Evolutionary conservation across 2,797 vertebrate species (phyloP), one percentile per base, ranked within the genome.

Genomic region (Sebastes hubbsi): DNA sequence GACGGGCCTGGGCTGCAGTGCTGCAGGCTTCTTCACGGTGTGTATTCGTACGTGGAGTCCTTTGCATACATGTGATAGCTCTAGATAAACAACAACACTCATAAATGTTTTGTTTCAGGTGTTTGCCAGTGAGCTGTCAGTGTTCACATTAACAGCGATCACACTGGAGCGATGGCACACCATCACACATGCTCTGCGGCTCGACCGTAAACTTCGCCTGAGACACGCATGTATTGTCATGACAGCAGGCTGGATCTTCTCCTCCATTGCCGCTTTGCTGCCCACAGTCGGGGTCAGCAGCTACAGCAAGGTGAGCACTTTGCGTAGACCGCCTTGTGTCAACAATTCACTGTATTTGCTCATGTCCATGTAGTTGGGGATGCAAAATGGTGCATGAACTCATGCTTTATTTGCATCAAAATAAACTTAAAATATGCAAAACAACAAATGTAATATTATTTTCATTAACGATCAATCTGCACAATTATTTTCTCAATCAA

Each of bases 151-250:
- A 77, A 99, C 97, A 0, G 96, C 94, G 25, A 98, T 99, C 93
- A 98, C 99, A 0, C 81, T 99, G 83, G 99, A 99, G 81, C 97
- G 99, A 42, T 99, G 98, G 98, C 97, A 99, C 77, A 99, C 99
- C 85, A 99, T 99, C 90, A 99, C 97, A 25, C 96, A 98, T 0
- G 99, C 98, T 76, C 97, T 99, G 95, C 96, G 97, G 55, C 94
- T 98, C 18, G 92, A 99, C 83, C 94, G 97, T 54, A 97, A 97
- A 82, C 77, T 99, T 62, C 96, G 96, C 0, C 86, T 99, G 77
- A 95, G 94, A 7, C 99, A 99, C 0, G 98, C 97, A 0, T 91
- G 94, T 13, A 63, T 89, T 0, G 22, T 97, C 81, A 99, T 99
- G 98, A 66, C 90, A 1, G 92, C 91, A 0, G 99, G 98, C 25